phyloP scores from a whole-genome alignment of 37 sponge, comb jelly and placozoan species.

The Bolinopsis microptera region DNA sequence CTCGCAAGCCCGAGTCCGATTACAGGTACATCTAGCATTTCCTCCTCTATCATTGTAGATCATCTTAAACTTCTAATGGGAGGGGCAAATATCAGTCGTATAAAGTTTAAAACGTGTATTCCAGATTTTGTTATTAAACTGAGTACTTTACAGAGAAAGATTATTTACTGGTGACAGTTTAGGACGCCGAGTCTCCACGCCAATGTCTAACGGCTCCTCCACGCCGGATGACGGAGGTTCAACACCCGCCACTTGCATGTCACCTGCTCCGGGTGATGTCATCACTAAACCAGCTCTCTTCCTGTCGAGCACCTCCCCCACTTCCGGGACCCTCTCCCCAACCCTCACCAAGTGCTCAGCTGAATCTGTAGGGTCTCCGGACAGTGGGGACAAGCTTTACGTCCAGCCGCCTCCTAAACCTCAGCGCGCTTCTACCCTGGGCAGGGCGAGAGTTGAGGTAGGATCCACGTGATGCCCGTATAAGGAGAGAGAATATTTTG shows the following conservation, averaged over 20 bases:
- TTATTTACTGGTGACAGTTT: neutral
- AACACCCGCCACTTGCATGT: neutral
- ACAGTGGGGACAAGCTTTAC: neutral
- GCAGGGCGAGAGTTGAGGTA: neutral
- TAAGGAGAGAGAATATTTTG: too few species aligned
- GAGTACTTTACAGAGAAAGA: neutral
- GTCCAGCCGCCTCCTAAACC: conserved; percentile 3
- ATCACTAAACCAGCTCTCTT: neutral
- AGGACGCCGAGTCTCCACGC: neutral
- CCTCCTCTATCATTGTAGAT: too few species aligned
- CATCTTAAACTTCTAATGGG: too few species aligned
- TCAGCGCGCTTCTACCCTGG: conserved; percentile 19
- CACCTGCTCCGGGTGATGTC: neutral
- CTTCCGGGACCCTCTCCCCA: neutral
- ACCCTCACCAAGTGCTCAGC: neutral
- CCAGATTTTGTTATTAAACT: too few species aligned
- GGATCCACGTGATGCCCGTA: too few species aligned
- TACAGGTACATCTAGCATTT: too few species aligned
- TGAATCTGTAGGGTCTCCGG: neutral
- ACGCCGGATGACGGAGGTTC: neutral
- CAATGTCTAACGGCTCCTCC: neutral
- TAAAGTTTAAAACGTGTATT: too few species aligned
- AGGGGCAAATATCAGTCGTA: too few species aligned
- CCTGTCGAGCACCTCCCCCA: neutral
- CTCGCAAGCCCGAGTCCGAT: conserved; percentile 11